Conservation (phyloP, 2,113 vertebrate genomes). For the Melospiza georgiana region DNA sequence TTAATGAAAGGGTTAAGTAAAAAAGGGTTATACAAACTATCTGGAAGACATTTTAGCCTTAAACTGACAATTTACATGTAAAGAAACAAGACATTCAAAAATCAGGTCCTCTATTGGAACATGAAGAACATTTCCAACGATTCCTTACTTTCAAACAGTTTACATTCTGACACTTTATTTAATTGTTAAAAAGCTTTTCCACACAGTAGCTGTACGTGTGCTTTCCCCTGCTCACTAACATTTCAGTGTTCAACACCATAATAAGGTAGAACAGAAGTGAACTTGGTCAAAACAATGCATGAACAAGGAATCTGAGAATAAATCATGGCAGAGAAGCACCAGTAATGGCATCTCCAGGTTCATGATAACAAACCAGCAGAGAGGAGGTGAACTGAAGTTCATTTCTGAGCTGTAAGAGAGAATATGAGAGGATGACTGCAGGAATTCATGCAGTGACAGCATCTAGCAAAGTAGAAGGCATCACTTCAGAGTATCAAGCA, state of each 20-base stretch:
- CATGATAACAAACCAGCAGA: neutral
- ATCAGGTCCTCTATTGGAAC: neutral
- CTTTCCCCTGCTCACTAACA: neutral
- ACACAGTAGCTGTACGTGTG: neutral
- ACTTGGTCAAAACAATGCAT: neutral
- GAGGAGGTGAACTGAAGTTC: neutral
- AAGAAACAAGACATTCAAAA: slow-evolving; percentile 5
- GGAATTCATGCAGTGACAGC: neutral
- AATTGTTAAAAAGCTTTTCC: neutral
- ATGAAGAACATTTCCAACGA: neutral
- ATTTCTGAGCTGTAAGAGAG: neutral
- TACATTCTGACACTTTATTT: neutral
- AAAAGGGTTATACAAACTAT: neutral
- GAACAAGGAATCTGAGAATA: neutral
- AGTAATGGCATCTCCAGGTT: neutral
- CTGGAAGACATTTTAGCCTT: neutral
- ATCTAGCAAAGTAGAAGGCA: neutral
- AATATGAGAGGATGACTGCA: neutral
- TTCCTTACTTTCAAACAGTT: neutral
- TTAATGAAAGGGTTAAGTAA: neutral
- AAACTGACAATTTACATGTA: neutral
- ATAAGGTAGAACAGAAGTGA: neutral
- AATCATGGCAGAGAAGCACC: neutral
- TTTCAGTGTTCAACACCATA: neutral
- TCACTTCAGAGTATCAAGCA: neutral